Evolutionary conservation across 2,797 vertebrate genomes (phyloP).

Genomic region (Hoplostethus mediterraneus): DNA sequence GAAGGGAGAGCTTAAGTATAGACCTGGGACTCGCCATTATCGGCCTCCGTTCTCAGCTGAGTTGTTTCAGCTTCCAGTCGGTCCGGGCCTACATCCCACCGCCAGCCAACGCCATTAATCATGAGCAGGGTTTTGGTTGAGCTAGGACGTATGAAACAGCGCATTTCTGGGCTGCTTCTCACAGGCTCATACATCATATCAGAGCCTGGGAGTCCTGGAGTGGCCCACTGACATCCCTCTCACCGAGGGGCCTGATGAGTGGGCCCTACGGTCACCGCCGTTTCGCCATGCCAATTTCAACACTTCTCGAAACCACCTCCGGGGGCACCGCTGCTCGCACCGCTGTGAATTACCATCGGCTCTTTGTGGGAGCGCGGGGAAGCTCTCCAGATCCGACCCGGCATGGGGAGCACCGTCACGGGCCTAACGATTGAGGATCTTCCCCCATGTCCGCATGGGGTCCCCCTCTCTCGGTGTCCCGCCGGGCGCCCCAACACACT

Average conservation of each 20-base stretch:
- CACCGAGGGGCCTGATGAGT: constrained; percentile 51
- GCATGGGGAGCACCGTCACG: constrained; percentile 26
- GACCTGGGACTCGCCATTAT: background rate
- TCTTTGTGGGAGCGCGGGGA: constrained; percentile 63
- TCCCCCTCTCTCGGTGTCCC: constrained; percentile 26
- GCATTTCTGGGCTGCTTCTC: constrained; percentile 53
- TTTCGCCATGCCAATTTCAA: constrained; percentile 77
- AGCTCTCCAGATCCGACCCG: constrained; percentile 42
- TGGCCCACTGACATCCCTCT: constrained; percentile 73
- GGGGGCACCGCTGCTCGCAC: constrained; percentile 36
- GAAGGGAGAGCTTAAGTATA: background rate
- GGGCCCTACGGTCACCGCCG: constrained; percentile 42
- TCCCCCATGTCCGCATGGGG: constrained; percentile 21
- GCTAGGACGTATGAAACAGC: constrained; percentile 36
- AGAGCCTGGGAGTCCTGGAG: constrained; percentile 54
- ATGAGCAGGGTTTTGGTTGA: constrained; percentile 36
- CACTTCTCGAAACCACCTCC: constrained; percentile 61
- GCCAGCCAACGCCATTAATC: constrained; percentile 52
- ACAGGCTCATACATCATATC: constrained; percentile 70
- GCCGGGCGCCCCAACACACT: constrained; percentile 70
- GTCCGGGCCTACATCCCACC: background rate
- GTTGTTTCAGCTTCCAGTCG: constrained; percentile 22
- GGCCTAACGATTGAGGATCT: constrained; percentile 48
- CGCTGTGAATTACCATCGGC: constrained; percentile 70
- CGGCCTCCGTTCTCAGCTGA: constrained; percentile 4